These are phyloP conservation scores for Sarotherodon lohbergeri DNA, from an alignment of 2,113 vertebrate genomes.

Conservation along the genomic window DNA sequence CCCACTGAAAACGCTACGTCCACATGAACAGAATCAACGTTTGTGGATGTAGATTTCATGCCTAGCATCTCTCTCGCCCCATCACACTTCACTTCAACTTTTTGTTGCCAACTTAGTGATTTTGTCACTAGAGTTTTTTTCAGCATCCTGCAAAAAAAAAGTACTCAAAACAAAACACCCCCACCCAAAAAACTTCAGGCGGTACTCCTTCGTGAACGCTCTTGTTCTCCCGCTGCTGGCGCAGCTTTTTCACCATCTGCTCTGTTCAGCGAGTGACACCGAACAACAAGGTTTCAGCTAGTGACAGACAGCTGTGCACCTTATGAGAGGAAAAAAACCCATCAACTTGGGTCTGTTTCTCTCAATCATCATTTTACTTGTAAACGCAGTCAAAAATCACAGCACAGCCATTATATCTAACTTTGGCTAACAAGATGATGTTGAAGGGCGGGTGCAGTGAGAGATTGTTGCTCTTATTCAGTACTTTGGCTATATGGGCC, in stretches of 20 bases:
- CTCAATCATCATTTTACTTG: background rate
- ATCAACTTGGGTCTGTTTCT: background rate
- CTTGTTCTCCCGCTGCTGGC: background rate
- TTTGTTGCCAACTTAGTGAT: background rate
- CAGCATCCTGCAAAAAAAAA: background rate
- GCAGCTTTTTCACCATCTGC: background rate
- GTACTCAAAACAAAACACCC: background rate
- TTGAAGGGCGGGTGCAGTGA: background rate
- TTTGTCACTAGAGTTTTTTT: background rate
- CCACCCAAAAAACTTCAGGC: background rate
- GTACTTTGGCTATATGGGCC: background rate
- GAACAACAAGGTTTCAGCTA: background rate
- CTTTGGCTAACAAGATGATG: background rate
- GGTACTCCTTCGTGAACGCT: background rate
- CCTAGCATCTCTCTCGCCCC: background rate
- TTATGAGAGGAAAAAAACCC: background rate
- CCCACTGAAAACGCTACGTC: background rate
- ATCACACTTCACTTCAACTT: background rate
- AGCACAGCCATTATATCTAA: background rate
- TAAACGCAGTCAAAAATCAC: background rate
- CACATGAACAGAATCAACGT: background rate
- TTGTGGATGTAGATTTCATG: background rate
- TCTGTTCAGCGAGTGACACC: background rate
- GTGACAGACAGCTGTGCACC: background rate
- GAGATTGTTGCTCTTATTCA: background rate